phyloP scores from a whole-genome alignment of 2,888 invertebrate genomes.

The Eupeodes luniger region DNA sequence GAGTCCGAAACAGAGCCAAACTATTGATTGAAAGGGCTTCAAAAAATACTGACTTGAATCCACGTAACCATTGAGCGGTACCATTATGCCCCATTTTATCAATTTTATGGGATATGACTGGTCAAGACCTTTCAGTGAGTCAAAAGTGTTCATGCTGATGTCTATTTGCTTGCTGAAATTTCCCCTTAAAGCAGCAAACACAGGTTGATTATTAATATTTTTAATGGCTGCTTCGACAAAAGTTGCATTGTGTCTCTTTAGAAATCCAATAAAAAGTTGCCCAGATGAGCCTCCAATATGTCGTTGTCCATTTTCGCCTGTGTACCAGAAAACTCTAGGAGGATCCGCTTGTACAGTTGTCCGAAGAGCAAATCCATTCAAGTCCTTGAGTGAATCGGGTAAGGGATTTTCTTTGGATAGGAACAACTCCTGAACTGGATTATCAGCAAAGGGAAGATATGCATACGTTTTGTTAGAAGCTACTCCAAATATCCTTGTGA shows the following conservation, averaged over 20 bases:
- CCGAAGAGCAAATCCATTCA: constrained; percentile 41
- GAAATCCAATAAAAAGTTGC: constrained; percentile 18
- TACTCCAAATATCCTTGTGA: constrained; percentile 48
- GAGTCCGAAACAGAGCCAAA: constrained; percentile 23
- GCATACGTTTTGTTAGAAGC: neutral
- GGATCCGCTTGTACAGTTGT: constrained; percentile 17
- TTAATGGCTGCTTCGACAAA: neutral
- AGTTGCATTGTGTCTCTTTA: constrained; percentile 46
- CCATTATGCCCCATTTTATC: constrained; percentile 1
- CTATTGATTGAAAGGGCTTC: constrained; percentile 10
- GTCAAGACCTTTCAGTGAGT: neutral
- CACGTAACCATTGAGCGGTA: constrained; percentile 23
- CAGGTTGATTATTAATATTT: neutral
- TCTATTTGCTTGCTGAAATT: neutral
- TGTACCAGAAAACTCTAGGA: constrained; percentile 21
- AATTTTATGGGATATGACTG: neutral
- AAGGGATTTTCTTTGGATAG: neutral
- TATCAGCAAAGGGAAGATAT: constrained; percentile 39
- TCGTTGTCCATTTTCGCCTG: neutral
- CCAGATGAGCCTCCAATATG: constrained; percentile 36
- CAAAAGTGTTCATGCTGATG: neutral
- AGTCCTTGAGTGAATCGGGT: constrained; percentile 27
- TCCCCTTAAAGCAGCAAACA: neutral
- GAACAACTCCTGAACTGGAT: neutral
- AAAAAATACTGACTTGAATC: constrained; percentile 25